Base-by-base conservation (phyloP, 1,140 invertebrate genomes). In the Augochlora pura region DNA sequence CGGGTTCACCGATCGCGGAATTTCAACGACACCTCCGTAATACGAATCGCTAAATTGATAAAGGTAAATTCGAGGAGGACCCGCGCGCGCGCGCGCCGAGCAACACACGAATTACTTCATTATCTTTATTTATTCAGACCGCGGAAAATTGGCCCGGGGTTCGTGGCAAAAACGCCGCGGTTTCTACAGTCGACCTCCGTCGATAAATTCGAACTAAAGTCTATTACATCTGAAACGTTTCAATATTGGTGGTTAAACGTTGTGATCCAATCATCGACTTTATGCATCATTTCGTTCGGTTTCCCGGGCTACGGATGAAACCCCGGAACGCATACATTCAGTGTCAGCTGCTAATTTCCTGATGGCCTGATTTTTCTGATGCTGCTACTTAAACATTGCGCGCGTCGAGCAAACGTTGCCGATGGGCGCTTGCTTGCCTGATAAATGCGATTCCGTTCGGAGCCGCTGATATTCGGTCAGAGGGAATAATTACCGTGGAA, bases 71-170 rank as follows among this genome's bases (percentile, higher is more conserved):
- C 14, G 42, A n/a, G 16, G n/a, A 23, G 23, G 6, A 7, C n/a
- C 4, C 2, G 12, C n/a, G 18, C 63, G 6, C 18, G 16, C 0
- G 27, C 42, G 9, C 42, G 2, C 42, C 60, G 5, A 16, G 27
- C 2, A 66, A 66, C 64, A 39, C 23, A 10, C 46, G 25, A 46
- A 66, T 25, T 66, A n/a, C 39, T 66, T 49, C n/a, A 46, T 46
- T 66, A 66, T 46, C 39, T n/a, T 66, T 46, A 66, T 66, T 66
- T 66, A 49, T 42, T 49, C 38, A 42, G 64, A 14, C 9, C n/a
- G 1, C 8, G n/a, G 39, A 49, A 66, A 46, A 66, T n/a, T n/a
- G 23, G 23, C 42, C 42, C 5, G 3, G 8, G 2, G 39, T 18
- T 46, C 39, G 25, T 25, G 25, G 64, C 39, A 46, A 66, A 66